Conservation (phyloP, 2,113 vertebrate species). For the Gavia stellata region DNA sequence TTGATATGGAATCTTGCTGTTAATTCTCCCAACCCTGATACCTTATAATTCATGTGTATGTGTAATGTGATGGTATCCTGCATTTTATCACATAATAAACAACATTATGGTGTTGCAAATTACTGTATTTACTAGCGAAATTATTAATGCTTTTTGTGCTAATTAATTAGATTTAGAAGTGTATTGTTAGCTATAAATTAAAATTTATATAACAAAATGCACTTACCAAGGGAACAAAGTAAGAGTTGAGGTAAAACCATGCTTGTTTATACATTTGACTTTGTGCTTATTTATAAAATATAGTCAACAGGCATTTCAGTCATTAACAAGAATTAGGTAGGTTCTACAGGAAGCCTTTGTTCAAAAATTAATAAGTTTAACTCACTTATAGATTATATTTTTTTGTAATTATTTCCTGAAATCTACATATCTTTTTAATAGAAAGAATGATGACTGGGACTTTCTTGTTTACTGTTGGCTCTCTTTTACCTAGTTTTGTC, state of each 20-base stretch:
- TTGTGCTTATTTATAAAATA: neutral
- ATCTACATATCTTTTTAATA: neutral
- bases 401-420: neutral
- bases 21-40: neutral
- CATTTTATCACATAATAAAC: neutral
- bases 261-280: neutral
- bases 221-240: neutral
- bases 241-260: neutral
- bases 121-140: neutral
- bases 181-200: neutral
- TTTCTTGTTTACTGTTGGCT: neutral
- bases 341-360: neutral
- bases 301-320: neutral
- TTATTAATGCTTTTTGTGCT: neutral
- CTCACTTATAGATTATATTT: neutral
- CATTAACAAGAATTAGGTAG: neutral
- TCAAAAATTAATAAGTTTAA: neutral
- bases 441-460: neutral
- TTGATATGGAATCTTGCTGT: neutral
- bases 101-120: neutral
- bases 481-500: neutral
- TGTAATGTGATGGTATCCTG: neutral
- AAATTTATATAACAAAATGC: neutral
- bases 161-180: neutral
- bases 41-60: neutral